Conservation (phyloP, 2,888 invertebrate species). For the Eudemis profundana region DNA sequence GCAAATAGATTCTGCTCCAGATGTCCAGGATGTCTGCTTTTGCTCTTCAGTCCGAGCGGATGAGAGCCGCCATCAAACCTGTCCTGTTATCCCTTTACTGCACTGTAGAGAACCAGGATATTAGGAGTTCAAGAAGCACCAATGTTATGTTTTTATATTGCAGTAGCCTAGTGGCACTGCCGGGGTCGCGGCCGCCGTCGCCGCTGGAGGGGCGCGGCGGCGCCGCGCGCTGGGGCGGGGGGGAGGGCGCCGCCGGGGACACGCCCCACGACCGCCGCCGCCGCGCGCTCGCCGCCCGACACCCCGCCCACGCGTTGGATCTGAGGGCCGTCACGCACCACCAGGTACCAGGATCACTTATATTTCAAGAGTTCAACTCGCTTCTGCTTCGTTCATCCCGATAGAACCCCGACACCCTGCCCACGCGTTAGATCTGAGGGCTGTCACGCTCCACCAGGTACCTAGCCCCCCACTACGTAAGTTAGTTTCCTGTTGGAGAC, state of each 20-base stretch:
- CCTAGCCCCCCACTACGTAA: no score
- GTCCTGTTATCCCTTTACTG: no score
- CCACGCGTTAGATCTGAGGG: neutral
- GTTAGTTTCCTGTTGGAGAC: no score
- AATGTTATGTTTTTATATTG: neutral
- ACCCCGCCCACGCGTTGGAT: conserved; percentile 93
- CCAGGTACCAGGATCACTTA: conserved; percentile 83
- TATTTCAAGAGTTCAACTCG: no score
- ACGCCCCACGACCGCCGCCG: conserved; percentile 89
- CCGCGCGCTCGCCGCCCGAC: conserved; percentile 88
- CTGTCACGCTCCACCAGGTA: neutral
- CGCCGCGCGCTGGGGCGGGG: conserved; percentile 67
- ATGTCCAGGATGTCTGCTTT: no score
- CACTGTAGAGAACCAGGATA: neutral
- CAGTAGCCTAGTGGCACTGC: conserved; percentile 73
- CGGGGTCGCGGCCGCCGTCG: conserved; percentile 75
- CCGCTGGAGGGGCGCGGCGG: conserved; percentile 74
- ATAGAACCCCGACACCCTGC: no score
- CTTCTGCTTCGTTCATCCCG: no score
- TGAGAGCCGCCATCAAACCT: no score
- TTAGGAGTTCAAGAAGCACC: neutral
- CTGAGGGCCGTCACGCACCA: conserved; percentile 89
- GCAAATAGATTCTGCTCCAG: no score
- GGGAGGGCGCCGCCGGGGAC: conserved; percentile 68
- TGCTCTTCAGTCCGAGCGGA: no score